Evolutionary conservation across 2,113 vertebrate genomes (phyloP), one percentile per base, ranked within the genome.

Genomic region (Actenoides lindsayi): DNA sequence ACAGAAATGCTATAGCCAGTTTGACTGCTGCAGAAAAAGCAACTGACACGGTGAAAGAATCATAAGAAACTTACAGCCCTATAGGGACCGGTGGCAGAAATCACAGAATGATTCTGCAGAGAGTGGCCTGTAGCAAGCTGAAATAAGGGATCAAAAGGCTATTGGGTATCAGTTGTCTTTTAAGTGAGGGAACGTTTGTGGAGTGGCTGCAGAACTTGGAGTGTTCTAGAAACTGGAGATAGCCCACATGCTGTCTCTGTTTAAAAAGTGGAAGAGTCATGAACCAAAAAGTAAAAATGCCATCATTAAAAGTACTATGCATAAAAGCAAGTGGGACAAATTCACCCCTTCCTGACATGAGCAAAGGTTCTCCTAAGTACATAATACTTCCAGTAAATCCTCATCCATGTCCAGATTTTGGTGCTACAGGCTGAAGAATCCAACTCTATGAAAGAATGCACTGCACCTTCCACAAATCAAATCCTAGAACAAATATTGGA

Each of bases 11-110:
- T 97, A 78, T 35, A 89, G 23, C 80, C 96, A 87, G 35, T 51
- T 89, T 88, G 90, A 83, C 74, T 92, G 83, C 57, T 96, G 82
- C 81, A 62, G 67, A 90, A 96, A 96, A 96, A 84, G 85, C 96
- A 97, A 92, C 94, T 95, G 96, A 94, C 53, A 86, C 2, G 2
- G 53, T 54, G 80, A 93, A 97, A 96, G 48, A 89, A 81, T 87
- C 90, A 70, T 76, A 77, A 87, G 94, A 93, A 87, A 64, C 78
- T 97, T 97, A 96, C 85, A 94, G 94, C 86, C 71, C 97, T 96
- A 84, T 21, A 67, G 94, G 23, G 81, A 96, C 51, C 10, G 15
- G 91, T 84, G 92, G 95, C 76, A 96, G 89, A 95, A 77, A 94
- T 91, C 89, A 95, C 87, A 90, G 93, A 94, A 77, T 42, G 48